Conservation (phyloP, 2,113 vertebrate genomes). For the Oncorhynchus nerka region DNA sequence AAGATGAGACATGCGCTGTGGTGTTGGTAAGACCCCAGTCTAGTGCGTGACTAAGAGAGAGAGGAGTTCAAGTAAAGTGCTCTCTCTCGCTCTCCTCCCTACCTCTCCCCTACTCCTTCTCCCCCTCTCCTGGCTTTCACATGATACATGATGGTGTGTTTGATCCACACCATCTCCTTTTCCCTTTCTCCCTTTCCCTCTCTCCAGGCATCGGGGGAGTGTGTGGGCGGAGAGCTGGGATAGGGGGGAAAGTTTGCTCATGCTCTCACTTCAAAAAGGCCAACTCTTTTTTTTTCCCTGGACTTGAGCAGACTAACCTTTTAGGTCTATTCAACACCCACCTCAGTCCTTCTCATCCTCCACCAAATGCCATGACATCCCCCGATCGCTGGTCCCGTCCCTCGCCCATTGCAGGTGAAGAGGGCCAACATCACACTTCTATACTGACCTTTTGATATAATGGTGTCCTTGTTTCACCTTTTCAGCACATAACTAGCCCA, state of each 20-base stretch:
- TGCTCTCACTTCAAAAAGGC: constrained; percentile 1
- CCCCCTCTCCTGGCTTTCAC: constrained; percentile 1
- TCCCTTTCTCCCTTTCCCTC: background rate
- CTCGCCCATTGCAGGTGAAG: background rate
- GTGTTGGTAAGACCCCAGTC: constrained; percentile 5
- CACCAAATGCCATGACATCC: background rate
- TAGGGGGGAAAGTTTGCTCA: background rate
- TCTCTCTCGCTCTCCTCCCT: background rate
- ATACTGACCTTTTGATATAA: background rate
- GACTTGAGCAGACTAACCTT: constrained; percentile 22
- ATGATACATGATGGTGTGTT: constrained; percentile 14
- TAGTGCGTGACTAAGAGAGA: constrained; percentile 34
- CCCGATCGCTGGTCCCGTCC: background rate
- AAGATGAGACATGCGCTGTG: constrained; percentile 16
- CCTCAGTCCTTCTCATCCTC: background rate
- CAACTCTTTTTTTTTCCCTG: background rate
- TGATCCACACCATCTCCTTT: constrained; percentile 15
- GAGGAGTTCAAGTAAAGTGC: background rate
- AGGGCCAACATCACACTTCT: background rate
- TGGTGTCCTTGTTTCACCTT: constrained; percentile 7
- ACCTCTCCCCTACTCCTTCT: constrained; percentile 8
- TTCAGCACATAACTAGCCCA: constrained; percentile 5
- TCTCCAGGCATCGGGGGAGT: constrained; percentile 11
- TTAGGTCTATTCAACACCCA: constrained; percentile 5
- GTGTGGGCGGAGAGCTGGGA: background rate